Evolutionary conservation across 2,888 invertebrate genomes (phyloP).

Genomic region (Nomada fabriciana): DNA sequence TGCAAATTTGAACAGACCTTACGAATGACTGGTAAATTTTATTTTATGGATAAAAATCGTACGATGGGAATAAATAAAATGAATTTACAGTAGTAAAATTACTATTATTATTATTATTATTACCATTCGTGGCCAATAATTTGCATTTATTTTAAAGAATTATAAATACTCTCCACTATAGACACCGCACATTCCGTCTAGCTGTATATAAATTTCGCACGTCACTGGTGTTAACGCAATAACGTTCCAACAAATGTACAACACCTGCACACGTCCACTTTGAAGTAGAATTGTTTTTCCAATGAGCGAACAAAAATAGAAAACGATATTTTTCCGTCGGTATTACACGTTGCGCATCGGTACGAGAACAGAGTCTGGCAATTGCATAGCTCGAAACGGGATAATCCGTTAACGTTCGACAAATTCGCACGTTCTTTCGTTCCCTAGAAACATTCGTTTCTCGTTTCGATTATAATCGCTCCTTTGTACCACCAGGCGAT

Average conservation of each 20-base stretch:
- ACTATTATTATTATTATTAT: too few species aligned
- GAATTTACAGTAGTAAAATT: too few species aligned
- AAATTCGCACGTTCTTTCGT: not conserved
- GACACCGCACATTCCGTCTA: not conserved
- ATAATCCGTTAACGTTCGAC: conserved; percentile 11
- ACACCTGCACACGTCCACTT: conserved; percentile 5
- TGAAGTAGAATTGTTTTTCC: conserved; percentile 2
- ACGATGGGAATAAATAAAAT: too few species aligned
- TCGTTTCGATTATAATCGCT: not conserved
- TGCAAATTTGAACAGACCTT: too few species aligned
- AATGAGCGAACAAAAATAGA: not conserved
- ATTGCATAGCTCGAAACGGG: conserved; percentile 22
- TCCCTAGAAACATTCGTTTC: conserved; percentile 5
- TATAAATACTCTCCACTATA: not conserved
- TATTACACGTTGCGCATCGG: conserved; percentile 5
- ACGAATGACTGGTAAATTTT: too few species aligned
- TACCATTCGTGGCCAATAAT: not conserved
- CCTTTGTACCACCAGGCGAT: not conserved
- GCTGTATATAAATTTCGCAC: conserved; percentile 20
- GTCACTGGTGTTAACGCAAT: not conserved
- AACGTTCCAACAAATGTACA: conserved; percentile 4
- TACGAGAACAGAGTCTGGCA: not conserved
- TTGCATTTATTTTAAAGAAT: not conserved
- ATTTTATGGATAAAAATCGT: too few species aligned
- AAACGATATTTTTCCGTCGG: conserved; percentile 9